Base-by-base conservation (phyloP, 2,797 vertebrate species). In the Eptatretus atami region DNA sequence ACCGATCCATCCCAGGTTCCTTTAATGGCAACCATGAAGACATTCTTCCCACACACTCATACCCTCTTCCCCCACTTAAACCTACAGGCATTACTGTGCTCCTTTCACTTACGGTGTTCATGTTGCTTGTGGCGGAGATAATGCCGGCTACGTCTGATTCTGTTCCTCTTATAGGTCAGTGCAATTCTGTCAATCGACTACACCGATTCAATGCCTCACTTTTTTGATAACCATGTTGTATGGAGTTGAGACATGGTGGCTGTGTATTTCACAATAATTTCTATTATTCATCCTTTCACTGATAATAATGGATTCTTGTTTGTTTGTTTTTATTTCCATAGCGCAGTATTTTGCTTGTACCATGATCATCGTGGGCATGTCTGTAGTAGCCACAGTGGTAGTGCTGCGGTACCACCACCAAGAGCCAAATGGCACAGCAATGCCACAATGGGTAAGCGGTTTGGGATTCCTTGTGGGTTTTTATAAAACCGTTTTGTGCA, bases 81-180 rank as follows among this genome's bases (percentile, higher is more conserved):
- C 6, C 31, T 73, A 53, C 75, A 96, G 90, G 88, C 68, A 93
- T 96, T 68, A 94, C 86, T 0, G 90, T 95, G 66, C 73, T 96
- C 66, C 76, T 96, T 60, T 90, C 87, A 12, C 78, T 93, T 55
- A 84, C 82, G 1, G 86, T 94, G 70, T 88, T 96, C 68, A 90
- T 95, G 88, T 76, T 94, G 66, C 77, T 95, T 19, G 82, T 93
- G 65, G 84, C 86, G 57, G 82, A 92, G 73, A 86, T 90, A 69
- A 92, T 96, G 82, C 87, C 90, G 1, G 79, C 87, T 15, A 92
- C 88, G 1, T 96, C 90, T 0, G 84, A 93, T 68, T 93, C 88
- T 0, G 86, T 94, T 67, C 90, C 90, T 61, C 71, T 96, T 72
- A 90, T 95, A 60, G 85, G 90, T 96, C 9, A n/a, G 15, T 24